Evolutionary conservation across 2,797 vertebrate genomes (phyloP).

Genomic region (Channallabes apus): DNA sequence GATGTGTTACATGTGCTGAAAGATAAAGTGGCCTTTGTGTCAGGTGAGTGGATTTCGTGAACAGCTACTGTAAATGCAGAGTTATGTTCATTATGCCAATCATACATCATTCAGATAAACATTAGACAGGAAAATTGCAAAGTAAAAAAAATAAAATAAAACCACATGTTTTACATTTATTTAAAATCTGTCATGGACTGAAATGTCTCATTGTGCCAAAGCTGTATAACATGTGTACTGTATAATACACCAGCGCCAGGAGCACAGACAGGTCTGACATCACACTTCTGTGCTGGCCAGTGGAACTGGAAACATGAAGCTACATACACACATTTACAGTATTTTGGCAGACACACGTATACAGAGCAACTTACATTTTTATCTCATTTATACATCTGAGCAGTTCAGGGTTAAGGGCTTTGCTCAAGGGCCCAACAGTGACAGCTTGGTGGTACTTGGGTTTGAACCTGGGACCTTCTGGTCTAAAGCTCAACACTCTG

Average conservation of each 20-base stretch:
- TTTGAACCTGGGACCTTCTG: too few relatives aligned
- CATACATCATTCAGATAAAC: neutral
- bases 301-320: neutral
- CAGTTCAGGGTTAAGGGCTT: too few relatives aligned
- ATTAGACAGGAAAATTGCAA: neutral
- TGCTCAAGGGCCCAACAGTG: too few relatives aligned
- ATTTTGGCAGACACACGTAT: too few relatives aligned
- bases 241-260: neutral
- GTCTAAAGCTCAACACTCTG: too few relatives aligned
- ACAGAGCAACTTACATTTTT: too few relatives aligned
- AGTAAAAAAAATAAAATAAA: too few relatives aligned
- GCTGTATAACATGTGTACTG: neutral
- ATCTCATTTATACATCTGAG: too few relatives aligned
- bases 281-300: neutral
- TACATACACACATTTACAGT: neutral
- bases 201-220: neutral
- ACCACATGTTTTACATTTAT: neutral
- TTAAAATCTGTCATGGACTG: neutral
- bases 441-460: too few relatives aligned
- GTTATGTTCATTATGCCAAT: neutral
- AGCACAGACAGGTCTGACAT: neutral
- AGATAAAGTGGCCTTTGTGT: constrained; percentile 98
- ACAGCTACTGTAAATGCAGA: constrained; percentile 3
- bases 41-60: constrained; percentile 78
- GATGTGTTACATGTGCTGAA: constrained; percentile 94